phyloP scores from a whole-genome alignment of 2,113 vertebrate genomes.

The Gnathonemus echidnorhynchus region DNA sequence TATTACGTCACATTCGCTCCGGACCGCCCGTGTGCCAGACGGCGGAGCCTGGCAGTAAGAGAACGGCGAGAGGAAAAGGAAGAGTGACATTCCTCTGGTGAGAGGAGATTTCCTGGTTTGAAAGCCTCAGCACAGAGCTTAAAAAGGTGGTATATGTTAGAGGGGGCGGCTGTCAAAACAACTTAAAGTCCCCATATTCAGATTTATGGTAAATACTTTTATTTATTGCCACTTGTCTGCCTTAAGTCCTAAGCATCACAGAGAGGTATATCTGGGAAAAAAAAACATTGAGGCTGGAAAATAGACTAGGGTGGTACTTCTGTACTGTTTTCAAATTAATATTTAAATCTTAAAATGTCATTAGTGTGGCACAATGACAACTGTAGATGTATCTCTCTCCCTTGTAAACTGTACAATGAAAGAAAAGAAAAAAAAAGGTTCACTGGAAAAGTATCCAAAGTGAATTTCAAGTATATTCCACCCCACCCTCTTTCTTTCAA shows the following conservation, averaged over 20 bases:
- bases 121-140: background rate
- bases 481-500: background rate
- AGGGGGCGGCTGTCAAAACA: background rate
- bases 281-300: background rate
- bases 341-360: background rate
- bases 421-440: background rate
- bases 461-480: background rate
- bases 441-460: background rate
- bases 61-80: background rate
- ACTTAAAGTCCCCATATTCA: background rate
- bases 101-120: conserved; percentile 10
- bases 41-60: background rate
- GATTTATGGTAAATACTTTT: background rate
- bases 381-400: background rate
- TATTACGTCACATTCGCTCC: background rate
- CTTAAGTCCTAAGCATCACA: background rate
- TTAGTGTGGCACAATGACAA: background rate
- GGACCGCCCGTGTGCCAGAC: background rate
- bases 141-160: background rate
- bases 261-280: background rate
- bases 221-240: background rate
- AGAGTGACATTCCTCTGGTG: conserved; percentile 5
- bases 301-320: background rate
- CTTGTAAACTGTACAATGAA: background rate
- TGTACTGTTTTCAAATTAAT: background rate